Base-by-base conservation (phyloP, 2,888 invertebrate species). In the Amphipoea lucens region DNA sequence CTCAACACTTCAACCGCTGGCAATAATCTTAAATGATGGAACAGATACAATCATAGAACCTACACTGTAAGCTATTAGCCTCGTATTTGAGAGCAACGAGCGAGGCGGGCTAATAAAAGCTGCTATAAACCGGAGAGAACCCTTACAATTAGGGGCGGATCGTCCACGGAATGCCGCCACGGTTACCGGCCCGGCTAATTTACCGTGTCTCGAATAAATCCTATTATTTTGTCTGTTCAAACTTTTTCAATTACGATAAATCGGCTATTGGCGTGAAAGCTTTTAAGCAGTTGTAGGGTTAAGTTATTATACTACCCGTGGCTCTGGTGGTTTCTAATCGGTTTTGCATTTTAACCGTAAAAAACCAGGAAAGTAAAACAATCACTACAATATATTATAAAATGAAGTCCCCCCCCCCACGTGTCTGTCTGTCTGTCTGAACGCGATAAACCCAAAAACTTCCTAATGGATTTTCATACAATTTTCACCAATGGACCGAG, bases 111-210 rank as follows among this genome's bases (percentile, higher is more conserved):
- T 77, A 83, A 90, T 92, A 91, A 92, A 92, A 90, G 82, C 87
- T 85, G 87, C 87, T 88, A 89, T 93, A 91, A 92, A 91, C 87
- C 86, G 80, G 78, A 82, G 84, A 77, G 88, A 89, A 86, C 82
- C 87, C 82, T 82, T 69, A 82, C 86, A 87, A 91, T 91, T 89
- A 88, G 81, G 85, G 82, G 71, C 76, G 70, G 79, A 76, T 68
- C 76, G 77, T 70, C 83, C 82, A 71, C 79, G 84, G 86, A 80
- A 87, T 86, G 79, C 80, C 83, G 80, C 78, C 81, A 80, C 79
- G 63, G 71, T 75, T 65, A 68, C 72, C 74, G 72, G 36, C 71
- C 40, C 48, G 51, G 29, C 81, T 74, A 88, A 88, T 88, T 88
- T 78, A 80, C 79, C 78, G 48, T 75, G 70, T 74, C 74, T 73